Evolutionary conservation across 2,113 vertebrate species (phyloP).

Genomic region (Phalacrocorax pelagicus): DNA sequence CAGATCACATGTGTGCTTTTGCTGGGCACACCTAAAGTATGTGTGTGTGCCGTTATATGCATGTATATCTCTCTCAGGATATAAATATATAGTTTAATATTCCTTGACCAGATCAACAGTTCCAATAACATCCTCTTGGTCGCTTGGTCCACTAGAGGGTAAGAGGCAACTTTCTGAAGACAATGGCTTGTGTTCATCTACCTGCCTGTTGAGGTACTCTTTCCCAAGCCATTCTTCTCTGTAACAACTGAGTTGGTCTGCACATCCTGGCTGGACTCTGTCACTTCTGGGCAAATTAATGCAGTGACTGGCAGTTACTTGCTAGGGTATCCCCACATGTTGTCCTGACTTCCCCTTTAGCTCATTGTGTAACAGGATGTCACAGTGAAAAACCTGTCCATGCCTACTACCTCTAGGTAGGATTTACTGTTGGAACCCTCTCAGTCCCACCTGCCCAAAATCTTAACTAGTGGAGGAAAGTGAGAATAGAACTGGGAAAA

Average conservation of each 20-base stretch:
- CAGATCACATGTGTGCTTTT: background rate
- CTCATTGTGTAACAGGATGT: background rate
- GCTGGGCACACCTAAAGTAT: background rate
- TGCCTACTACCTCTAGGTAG: background rate
- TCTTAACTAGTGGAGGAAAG: background rate
- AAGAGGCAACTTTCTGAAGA: background rate
- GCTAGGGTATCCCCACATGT: background rate
- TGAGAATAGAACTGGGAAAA: background rate
- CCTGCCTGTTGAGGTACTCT: background rate
- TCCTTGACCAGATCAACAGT: background rate
- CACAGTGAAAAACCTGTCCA: background rate
- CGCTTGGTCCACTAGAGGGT: background rate
- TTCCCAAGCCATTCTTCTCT: background rate
- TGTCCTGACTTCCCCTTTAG: background rate
- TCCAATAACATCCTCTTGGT: background rate
- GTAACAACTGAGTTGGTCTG: background rate
- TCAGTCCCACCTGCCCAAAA: background rate
- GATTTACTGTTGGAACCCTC: background rate
- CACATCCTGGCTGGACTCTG: background rate
- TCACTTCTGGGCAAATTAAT: background rate
- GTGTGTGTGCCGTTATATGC: rapidly evolving
- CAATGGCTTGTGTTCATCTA: background rate
- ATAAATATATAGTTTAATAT: background rate
- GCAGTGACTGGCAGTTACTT: background rate
- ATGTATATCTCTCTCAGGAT: rapidly evolving